These are phyloP conservation scores for Boleophthalmus pectinirostris DNA, from an alignment of 2,113 vertebrate genomes.

Conservation along the genomic window DNA sequence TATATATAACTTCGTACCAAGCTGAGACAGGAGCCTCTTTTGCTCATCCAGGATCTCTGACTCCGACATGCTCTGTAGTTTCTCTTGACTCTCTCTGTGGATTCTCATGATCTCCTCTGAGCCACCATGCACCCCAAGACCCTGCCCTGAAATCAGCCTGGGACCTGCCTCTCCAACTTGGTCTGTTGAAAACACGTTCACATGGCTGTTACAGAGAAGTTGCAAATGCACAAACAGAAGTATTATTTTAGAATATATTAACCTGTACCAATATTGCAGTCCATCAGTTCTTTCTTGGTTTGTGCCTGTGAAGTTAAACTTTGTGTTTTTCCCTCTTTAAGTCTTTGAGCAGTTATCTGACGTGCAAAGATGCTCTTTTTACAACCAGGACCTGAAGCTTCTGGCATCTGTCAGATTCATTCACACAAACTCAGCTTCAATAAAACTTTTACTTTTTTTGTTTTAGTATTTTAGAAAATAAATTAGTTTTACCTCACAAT, in stretches of 20 bases:
- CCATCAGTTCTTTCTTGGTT: constrained; percentile 19
- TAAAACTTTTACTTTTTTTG: neutral
- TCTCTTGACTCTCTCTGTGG: constrained; percentile 87
- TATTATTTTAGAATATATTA: neutral
- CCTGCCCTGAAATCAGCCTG: constrained; percentile 84
- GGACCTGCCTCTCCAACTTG: constrained; percentile 22
- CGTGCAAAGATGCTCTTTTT: constrained; percentile 94
- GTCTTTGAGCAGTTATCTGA: constrained; percentile 86
- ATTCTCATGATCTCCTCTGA: constrained; percentile 83
- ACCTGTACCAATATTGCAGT: constrained; percentile 52
- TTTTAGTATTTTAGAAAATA: neutral
- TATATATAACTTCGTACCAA: constrained; percentile 83
- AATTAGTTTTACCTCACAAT: constrained; percentile 76
- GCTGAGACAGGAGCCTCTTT: constrained; percentile 81
- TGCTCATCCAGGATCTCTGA: constrained; percentile 88
- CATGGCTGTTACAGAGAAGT: neutral
- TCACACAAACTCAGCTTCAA: neutral
- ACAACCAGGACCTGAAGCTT: constrained; percentile 51
- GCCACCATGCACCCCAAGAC: constrained; percentile 73
- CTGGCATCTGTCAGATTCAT: constrained; percentile 28
- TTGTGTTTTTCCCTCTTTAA: constrained; percentile 59
- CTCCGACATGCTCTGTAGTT: constrained; percentile 80
- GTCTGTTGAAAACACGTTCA: constrained; percentile 8
- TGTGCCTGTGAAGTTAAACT: constrained; percentile 23
- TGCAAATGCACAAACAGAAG: neutral